These are phyloP conservation scores for Herpetotheres cachinnans DNA, from an alignment of 2,113 vertebrate genomes.

Conservation along the genomic window DNA sequence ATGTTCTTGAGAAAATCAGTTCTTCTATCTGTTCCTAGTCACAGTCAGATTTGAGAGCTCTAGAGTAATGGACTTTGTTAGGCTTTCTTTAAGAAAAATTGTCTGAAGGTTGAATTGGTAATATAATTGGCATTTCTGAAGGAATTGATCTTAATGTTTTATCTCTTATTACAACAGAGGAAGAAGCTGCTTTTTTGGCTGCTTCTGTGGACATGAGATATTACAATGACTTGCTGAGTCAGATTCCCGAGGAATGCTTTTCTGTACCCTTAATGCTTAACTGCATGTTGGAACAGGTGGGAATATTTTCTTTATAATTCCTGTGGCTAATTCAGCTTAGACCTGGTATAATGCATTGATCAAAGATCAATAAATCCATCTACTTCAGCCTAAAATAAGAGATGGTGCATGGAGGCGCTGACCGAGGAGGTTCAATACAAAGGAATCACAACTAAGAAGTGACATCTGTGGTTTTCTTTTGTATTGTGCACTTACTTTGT, in stretches of 20 bases:
- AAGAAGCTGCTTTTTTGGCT: not conserved
- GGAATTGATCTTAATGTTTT: not conserved
- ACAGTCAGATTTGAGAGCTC: not conserved
- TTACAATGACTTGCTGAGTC: constrained; percentile 82
- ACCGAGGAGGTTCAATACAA: not conserved
- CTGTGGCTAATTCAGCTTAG: not conserved
- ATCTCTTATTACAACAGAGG: not conserved
- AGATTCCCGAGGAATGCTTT: constrained; percentile 78
- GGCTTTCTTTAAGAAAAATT: not conserved
- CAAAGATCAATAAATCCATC: not conserved
- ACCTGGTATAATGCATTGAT: not conserved
- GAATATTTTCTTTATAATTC: not conserved
- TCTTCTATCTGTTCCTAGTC: not conserved
- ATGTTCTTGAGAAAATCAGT: not conserved
- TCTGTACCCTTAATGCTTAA: constrained; percentile 86
- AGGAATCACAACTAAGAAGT: not conserved
- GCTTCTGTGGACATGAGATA: constrained; percentile 80
- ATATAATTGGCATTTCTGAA: not conserved
- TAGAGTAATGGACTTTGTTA: not conserved
- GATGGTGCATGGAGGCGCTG: not conserved
- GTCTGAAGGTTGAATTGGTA: not conserved
- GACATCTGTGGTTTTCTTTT: not conserved
- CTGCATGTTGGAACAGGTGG: constrained; percentile 90
- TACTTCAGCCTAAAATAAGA: not conserved
- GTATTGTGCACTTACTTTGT: not conserved